These are phyloP conservation scores for Drosophila buzzatii DNA, from an alignment of 2,888 invertebrate species.

Conservation along the genomic window DNA sequence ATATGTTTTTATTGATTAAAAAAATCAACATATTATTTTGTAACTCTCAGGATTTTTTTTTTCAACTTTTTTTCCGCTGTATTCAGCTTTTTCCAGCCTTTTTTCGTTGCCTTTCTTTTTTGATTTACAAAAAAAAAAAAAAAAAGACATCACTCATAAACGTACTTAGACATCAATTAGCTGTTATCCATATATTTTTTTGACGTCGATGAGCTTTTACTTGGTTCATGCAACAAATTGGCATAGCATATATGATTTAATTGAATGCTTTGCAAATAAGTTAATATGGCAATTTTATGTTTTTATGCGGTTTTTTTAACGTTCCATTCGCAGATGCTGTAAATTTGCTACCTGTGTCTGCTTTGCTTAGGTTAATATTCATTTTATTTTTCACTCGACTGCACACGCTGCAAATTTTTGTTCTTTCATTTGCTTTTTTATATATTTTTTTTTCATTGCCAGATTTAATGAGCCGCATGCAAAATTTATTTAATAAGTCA, in stretches of 20 bases:
- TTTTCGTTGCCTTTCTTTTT: no score
- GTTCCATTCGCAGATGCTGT: slow-evolving; percentile 15
- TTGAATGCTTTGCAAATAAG: slow-evolving; percentile 14
- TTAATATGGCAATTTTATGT: slow-evolving; percentile 16
- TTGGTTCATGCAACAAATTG: slow-evolving; percentile 4
- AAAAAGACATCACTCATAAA: not conserved
- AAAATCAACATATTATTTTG: no score
- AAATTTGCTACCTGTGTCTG: slow-evolving; percentile 31
- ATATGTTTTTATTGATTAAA: no score
- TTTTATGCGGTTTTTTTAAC: slow-evolving; percentile 1
- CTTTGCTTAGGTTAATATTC: slow-evolving; percentile 36
- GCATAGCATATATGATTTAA: slow-evolving; percentile 16
- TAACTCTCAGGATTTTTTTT: no score
- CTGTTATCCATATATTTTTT: slow-evolving; percentile 27
- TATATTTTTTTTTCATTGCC: slow-evolving; percentile 9
- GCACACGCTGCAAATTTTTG: not conserved
- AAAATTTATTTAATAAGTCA: slow-evolving; percentile 76
- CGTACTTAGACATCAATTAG: slow-evolving; percentile 59
- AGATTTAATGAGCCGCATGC: slow-evolving; percentile 68
- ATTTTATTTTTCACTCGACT: slow-evolving; percentile 59
- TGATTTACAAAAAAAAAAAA: no score
- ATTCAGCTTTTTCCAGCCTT: no score
- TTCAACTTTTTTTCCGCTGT: no score
- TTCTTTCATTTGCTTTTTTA: no score
- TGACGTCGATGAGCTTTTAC: slow-evolving; percentile 32